phyloP scores from a whole-genome alignment of 35 echinoderm and acorn worm species.

The Amphiura filiformis region DNA sequence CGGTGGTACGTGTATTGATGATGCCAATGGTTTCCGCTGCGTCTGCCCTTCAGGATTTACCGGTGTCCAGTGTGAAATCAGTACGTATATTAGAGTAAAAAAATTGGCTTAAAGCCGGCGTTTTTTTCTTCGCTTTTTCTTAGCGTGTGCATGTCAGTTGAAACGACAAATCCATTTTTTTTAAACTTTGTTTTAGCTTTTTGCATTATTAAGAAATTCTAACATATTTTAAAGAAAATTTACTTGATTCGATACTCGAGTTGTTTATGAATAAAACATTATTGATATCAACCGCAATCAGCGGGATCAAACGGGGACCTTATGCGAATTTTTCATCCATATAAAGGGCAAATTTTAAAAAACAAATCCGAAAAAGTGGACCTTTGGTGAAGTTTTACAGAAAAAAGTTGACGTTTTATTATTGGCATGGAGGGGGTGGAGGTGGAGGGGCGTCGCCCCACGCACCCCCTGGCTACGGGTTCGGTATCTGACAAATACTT shows the following conservation, averaged over 20 bases:
- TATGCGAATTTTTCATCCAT: too few species aligned
- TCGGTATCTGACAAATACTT: neutral
- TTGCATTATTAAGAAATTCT: neutral
- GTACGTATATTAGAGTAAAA: too few species aligned
- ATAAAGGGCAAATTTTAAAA: neutral
- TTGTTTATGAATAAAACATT: neutral
- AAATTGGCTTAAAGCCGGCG: neutral
- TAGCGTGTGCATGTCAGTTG: too few species aligned
- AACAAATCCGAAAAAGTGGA: neutral
- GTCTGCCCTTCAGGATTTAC: neutral
- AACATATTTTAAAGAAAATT: too few species aligned
- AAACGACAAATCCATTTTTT: too few species aligned
- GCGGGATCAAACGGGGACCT: too few species aligned
- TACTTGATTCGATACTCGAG: too few species aligned
- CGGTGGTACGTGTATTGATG: neutral
- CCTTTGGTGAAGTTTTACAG: neutral
- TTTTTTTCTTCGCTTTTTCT: neutral
- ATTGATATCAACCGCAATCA: neutral
- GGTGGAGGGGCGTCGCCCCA: neutral
- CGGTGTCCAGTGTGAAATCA: neutral
- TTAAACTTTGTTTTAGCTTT: neutral
- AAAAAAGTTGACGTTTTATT: too few species aligned
- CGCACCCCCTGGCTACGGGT: neutral
- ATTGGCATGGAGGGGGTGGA: too few species aligned
- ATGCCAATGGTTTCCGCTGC: neutral